A percentile compares a stretch with the other conserved stretches of the same genome.
phyloP scores from a whole-genome alignment of 1,140 invertebrate genomes.

The Hestina assimilis region DNA sequence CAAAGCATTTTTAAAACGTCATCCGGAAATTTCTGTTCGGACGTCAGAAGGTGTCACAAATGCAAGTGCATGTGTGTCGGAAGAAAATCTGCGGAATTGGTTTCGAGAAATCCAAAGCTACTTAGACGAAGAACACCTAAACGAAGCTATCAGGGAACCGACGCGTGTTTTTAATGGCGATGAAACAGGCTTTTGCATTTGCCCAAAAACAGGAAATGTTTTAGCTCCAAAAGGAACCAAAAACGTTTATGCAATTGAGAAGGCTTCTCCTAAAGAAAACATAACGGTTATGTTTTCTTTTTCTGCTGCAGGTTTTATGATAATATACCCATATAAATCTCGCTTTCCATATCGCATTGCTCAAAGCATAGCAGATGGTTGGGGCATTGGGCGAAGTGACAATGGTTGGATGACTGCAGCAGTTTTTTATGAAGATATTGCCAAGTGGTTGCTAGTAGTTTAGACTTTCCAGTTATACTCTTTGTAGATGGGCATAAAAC shows the following conservation, averaged over 20 bases:
- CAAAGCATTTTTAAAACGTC: slow-evolving; percentile 45
- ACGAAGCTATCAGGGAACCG: slow-evolving; percentile 19
- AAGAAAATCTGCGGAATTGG: slow-evolving; percentile 46
- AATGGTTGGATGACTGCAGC: slow-evolving; percentile 28
- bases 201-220: slow-evolving; percentile 45
- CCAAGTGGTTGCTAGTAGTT: slow-evolving; percentile 11
- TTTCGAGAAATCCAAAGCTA: slow-evolving; percentile 49
- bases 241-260: slow-evolving; percentile 48
- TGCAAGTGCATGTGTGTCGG: slow-evolving; percentile 41
- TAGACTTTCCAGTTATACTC: slow-evolving; percentile 47
- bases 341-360: slow-evolving; percentile 30
- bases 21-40: slow-evolving; percentile 31
- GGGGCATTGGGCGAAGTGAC: slow-evolving; percentile 32
- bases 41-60: slow-evolving; percentile 33
- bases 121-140: slow-evolving; percentile 27
- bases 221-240: slow-evolving; percentile 43
- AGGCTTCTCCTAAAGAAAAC: slow-evolving; percentile 39
- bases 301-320: slow-evolving; percentile 34
- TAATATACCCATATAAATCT: slow-evolving; percentile 47
- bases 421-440: slow-evolving; percentile 19
- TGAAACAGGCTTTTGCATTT: slow-evolving; percentile 54
- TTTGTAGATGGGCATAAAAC: slow-evolving; percentile 62
- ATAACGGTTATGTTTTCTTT: slow-evolving; percentile 51
- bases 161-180: slow-evolving; percentile 52
- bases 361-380: slow-evolving; percentile 36